Evolutionary conservation across 2,888 invertebrate species (phyloP).

Genomic region (Mesoligia furuncula): DNA sequence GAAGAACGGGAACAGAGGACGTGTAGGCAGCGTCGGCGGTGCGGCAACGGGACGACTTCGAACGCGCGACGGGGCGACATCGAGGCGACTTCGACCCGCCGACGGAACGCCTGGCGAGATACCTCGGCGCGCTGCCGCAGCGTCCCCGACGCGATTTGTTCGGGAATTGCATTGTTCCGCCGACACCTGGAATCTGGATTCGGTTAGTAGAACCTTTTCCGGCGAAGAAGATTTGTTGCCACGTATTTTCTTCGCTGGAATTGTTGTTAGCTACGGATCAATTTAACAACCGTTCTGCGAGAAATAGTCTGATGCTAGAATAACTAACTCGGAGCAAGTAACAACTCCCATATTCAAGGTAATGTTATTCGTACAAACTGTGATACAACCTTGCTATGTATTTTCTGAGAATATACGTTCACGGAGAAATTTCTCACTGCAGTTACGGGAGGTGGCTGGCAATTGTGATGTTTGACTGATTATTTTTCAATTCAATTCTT

Average conservation of each 20-base stretch:
- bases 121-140: slow-evolving; percentile 47
- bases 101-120: slow-evolving; percentile 19
- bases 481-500: slow-evolving; percentile 13
- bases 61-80: slow-evolving; percentile 13
- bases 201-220: slow-evolving; percentile 78
- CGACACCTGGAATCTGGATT: slow-evolving; percentile 87
- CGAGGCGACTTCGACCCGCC: slow-evolving; percentile 32
- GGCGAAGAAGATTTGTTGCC: slow-evolving; percentile 76
- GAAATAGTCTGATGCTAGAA: slow-evolving; percentile 43
- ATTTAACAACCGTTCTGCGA: slow-evolving; percentile 51
- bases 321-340: slow-evolving; percentile 37
- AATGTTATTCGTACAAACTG: slow-evolving; percentile 29
- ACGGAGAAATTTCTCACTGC: slow-evolving; percentile 16
- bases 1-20: slow-evolving; percentile 49
- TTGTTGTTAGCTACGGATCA: slow-evolving; percentile 65
- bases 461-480: slow-evolving; percentile 3
- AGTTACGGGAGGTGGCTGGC: slow-evolving; percentile 10
- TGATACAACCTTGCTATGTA: slow-evolving; percentile 13
- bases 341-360: slow-evolving; percentile 57
- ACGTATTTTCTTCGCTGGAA: slow-evolving; percentile 63
- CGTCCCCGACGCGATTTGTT: slow-evolving; percentile 82
- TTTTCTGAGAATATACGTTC: slow-evolving; percentile 13
- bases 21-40: slow-evolving; percentile 40
- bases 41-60: slow-evolving; percentile 1
- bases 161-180: slow-evolving; percentile 86